These are phyloP conservation scores for Stratiomys singularior DNA, from an alignment of 2,888 invertebrate species.

Conservation along the genomic window DNA sequence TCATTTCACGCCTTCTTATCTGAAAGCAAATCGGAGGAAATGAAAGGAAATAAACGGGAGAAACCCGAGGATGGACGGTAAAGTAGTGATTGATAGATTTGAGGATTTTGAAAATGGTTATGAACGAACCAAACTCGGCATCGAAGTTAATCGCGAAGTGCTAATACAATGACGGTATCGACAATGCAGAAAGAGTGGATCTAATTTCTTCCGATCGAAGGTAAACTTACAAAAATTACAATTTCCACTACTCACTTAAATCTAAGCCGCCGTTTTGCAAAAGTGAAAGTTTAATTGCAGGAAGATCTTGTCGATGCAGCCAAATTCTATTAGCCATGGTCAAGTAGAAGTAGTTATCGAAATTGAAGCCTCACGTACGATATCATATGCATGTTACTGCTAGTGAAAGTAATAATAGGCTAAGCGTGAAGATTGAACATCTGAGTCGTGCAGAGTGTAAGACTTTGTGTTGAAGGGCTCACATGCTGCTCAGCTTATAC, in stretches of 20 bases:
- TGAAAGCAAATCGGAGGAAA: too few relatives aligned
- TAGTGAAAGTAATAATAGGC: conserved; percentile 25
- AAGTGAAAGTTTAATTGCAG: conserved; percentile 42
- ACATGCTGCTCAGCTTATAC: too few relatives aligned
- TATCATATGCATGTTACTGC: background rate
- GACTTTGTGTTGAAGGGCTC: background rate
- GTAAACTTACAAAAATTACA: background rate
- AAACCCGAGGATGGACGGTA: too few relatives aligned
- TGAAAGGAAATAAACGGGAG: too few relatives aligned
- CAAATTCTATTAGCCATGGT: background rate
- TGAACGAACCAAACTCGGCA: background rate
- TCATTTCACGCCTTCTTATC: too few relatives aligned
- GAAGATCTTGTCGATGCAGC: background rate
- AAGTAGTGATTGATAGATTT: background rate
- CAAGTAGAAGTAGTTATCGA: background rate
- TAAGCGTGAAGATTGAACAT: background rate
- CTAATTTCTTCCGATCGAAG: background rate
- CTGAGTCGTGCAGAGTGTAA: background rate
- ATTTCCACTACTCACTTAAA: conserved; percentile 16
- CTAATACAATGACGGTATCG: background rate
- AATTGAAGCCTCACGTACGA: background rate
- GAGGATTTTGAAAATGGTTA: background rate
- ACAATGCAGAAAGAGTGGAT: background rate
- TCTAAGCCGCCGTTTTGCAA: background rate
- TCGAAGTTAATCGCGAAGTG: background rate